A percentile compares a stretch with the other conserved stretches of the same genome.
These are phyloP conservation scores for Chesias legatella DNA, from an alignment of 2,888 invertebrate genomes.

Conservation along the genomic window DNA sequence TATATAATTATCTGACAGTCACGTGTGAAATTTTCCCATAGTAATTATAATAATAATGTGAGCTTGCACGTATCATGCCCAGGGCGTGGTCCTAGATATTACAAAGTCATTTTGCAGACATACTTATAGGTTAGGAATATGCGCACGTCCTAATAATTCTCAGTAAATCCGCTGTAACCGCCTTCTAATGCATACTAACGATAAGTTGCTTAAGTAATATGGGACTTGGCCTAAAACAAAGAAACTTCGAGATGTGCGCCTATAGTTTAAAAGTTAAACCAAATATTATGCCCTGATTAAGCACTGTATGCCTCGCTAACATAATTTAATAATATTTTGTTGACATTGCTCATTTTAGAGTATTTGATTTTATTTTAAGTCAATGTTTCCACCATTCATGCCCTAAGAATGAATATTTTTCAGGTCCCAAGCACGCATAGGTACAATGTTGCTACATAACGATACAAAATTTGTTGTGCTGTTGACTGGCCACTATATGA, in stretches of 20 bases:
- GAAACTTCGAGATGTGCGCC: neutral
- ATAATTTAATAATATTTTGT: too few species aligned
- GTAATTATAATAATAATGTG: conserved; percentile 13
- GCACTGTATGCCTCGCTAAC: too few species aligned
- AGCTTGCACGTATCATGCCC: conserved; percentile 12
- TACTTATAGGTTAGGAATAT: conserved; percentile 20
- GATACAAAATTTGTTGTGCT: too few species aligned
- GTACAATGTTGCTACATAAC: too few species aligned
- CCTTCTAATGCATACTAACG: conserved; percentile 31
- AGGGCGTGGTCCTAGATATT: conserved; percentile 15
- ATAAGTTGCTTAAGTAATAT: conserved; percentile 24
- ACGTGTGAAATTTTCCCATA: conserved; percentile 13
- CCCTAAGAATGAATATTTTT: too few species aligned
- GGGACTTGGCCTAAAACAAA: conserved; percentile 2
- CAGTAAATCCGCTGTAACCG: conserved; percentile 19
- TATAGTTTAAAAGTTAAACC: too few species aligned
- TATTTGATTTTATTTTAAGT: too few species aligned
- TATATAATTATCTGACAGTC: conserved; percentile 11
- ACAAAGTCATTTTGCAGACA: conserved; percentile 8
- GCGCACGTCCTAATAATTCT: conserved; percentile 20
- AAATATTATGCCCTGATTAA: too few species aligned
- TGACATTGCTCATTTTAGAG: too few species aligned
- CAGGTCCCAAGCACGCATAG: too few species aligned
- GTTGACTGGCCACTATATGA: too few species aligned
- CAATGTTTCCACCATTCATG: too few species aligned